These are phyloP conservation scores for Zaprionus kolodkinae DNA, from an alignment of 1,140 invertebrate species.

Conservation along the genomic window DNA sequence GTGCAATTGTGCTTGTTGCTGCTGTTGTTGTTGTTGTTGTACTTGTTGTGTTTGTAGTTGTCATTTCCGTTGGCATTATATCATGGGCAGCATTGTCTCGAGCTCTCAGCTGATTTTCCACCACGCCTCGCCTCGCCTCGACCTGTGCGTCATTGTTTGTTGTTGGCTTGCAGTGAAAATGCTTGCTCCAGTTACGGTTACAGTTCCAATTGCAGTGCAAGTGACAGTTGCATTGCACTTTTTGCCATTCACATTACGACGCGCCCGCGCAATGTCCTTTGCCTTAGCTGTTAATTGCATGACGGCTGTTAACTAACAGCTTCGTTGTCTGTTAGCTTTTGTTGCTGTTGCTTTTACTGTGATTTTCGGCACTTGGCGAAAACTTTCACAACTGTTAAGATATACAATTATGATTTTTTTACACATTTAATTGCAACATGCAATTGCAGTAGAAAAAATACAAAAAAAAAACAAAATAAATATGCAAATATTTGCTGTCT, in stretches of 20 bases:
- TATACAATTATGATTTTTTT: conserved; percentile 20
- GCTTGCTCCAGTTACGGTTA: conserved; percentile 44
- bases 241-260: conserved; percentile 38
- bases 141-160: conserved; percentile 66
- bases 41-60: conserved; percentile 33
- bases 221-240: conserved; percentile 12
- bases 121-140: conserved; percentile 58
- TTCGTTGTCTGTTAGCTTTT: conserved; percentile 9
- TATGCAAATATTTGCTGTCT: conserved; percentile 20
- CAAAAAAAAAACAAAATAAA: conserved; percentile 23
- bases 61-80: conserved; percentile 70
- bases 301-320: conserved; percentile 21
- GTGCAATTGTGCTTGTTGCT: conserved; percentile 23
- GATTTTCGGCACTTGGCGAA: conserved; percentile 18
- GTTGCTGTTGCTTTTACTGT: background rate
- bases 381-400: conserved; percentile 33
- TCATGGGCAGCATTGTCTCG: conserved; percentile 44
- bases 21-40: conserved; percentile 51
- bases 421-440: conserved; percentile 24
- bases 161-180: conserved; percentile 38
- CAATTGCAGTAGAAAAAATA: conserved; percentile 21
- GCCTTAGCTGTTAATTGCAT: background rate
- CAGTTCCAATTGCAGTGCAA: background rate
- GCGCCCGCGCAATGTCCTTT: conserved; percentile 21
- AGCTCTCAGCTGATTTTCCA: conserved; percentile 41